phyloP scores from a whole-genome alignment of 2,888 invertebrate genomes.

The Macrosiphum euphorbiae region DNA sequence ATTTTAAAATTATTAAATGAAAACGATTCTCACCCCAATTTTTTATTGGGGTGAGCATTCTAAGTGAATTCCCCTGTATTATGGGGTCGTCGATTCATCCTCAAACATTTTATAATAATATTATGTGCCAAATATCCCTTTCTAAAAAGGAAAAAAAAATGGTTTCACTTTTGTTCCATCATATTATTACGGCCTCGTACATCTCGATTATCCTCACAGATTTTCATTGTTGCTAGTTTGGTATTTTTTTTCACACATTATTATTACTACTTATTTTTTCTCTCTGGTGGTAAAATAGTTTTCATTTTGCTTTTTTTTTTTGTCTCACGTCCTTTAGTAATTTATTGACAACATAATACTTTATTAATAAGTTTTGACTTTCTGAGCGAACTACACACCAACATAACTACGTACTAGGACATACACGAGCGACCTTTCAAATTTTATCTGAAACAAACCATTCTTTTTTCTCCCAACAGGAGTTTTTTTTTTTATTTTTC shows the following conservation, averaged over 20 bases:
- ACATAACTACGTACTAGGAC: neutral
- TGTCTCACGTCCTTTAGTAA: constrained; percentile 29
- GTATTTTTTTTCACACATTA: neutral
- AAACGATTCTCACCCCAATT: too few species aligned
- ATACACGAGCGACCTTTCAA: neutral
- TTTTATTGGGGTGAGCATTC: too few species aligned
- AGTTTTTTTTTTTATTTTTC: constrained; percentile 28
- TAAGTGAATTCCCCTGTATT: too few species aligned
- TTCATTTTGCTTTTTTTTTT: constrained; percentile 4
- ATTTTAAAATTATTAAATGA: too few species aligned
- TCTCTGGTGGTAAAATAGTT: neutral
- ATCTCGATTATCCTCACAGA: neutral
- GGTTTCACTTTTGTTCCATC: neutral
- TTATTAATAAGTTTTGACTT: constrained; percentile 57
- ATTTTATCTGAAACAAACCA: constrained; percentile 40
- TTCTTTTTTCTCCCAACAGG: neutral
- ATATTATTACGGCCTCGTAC: too few species aligned
- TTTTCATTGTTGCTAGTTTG: neutral
- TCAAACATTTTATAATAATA: too few species aligned
- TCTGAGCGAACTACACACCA: constrained; percentile 18
- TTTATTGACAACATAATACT: constrained; percentile 55
- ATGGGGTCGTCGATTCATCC: too few species aligned
- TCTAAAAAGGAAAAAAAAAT: neutral
- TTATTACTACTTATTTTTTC: constrained; percentile 13
- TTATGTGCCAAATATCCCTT: too few species aligned